Conservation (phyloP, 2,113 vertebrate genomes). For the Ia io region DNA sequence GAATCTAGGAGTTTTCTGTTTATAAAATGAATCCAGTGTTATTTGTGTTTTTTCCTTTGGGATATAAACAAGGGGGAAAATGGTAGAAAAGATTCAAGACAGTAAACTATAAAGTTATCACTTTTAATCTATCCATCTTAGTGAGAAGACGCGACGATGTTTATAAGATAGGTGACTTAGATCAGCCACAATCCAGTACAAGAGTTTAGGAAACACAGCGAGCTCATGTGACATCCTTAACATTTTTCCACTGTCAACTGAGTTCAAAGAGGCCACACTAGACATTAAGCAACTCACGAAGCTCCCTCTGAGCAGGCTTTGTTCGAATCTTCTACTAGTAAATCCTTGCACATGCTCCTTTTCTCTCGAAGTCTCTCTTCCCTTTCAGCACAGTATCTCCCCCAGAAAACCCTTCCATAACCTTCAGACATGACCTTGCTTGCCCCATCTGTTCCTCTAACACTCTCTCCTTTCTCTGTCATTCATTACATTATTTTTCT, state of each 20-base stretch:
- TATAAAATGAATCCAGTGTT: slow-evolving; percentile 40
- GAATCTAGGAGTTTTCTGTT: slow-evolving; percentile 54
- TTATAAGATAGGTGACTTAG: background rate
- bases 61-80: slow-evolving; percentile 46
- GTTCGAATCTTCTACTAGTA: background rate
- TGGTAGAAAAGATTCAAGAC: background rate
- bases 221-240: background rate
- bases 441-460: background rate
- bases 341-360: background rate
- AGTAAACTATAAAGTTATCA: slow-evolving; percentile 2
- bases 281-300: background rate
- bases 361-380: background rate
- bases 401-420: background rate
- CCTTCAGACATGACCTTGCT: background rate
- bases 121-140: background rate
- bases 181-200: background rate
- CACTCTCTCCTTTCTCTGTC: background rate
- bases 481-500: background rate
- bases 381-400: background rate
- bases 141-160: background rate
- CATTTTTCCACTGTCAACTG: background rate
- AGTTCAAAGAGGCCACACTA: background rate
- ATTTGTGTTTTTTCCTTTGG: slow-evolving; percentile 57
- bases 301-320: background rate
- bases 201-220: background rate